Conservation (phyloP, 2,113 vertebrate species). For the Muntiacus reevesi region DNA sequence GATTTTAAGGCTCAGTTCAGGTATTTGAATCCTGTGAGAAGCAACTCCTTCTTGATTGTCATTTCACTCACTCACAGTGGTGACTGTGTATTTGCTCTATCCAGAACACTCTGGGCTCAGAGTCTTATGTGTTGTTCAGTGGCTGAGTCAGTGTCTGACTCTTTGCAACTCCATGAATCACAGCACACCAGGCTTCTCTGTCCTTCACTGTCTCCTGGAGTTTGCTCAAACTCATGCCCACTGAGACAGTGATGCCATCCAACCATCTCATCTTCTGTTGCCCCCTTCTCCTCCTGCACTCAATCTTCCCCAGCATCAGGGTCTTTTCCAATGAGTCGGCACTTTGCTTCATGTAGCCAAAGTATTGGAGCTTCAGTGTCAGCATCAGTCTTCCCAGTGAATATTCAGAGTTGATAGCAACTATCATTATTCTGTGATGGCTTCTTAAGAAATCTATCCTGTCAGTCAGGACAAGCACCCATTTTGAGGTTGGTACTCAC, state of each 20-base stretch:
- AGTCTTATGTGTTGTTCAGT: neutral
- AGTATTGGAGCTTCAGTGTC: neutral
- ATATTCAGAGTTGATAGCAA: neutral
- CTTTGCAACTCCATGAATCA: neutral
- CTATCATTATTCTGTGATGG: neutral
- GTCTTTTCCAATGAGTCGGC: neutral
- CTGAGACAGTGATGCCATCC: neutral
- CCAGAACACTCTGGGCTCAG: neutral
- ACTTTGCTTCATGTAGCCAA: neutral
- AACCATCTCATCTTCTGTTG: neutral
- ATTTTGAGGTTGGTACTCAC: neutral
- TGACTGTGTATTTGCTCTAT: neutral
- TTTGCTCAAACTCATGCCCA: neutral
- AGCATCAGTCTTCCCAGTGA: neutral
- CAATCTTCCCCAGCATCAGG: neutral
- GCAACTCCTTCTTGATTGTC: neutral
- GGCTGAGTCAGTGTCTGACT: neutral
- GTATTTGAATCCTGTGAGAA: neutral
- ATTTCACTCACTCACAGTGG: neutral
- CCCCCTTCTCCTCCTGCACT: neutral
- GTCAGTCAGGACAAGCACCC: neutral
- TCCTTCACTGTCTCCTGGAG: neutral
- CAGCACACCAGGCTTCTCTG: neutral
- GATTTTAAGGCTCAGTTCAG: neutral
- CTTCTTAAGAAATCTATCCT: neutral